Conservation (phyloP, 37 sponge, comb jelly and placozoan species). For the Bolinopsis microptera region DNA sequence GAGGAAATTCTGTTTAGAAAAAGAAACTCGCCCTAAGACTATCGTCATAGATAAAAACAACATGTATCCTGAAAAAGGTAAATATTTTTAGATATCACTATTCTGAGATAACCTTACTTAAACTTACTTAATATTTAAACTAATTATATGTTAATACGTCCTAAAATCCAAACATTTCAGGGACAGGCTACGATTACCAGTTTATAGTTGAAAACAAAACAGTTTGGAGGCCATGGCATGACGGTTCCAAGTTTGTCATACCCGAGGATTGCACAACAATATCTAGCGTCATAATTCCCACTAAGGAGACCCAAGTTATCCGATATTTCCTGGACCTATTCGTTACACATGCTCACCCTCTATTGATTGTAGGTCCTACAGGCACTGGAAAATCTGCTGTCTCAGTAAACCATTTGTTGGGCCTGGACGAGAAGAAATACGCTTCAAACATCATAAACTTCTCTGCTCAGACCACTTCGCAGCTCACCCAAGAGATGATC, state of each 20-base stretch:
- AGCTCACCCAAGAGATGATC: conserved; percentile 66
- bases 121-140: background rate
- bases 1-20: conserved; percentile 6
- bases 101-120: background rate
- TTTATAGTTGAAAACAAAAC: background rate
- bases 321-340: conserved; percentile 61
- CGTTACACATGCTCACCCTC: conserved; percentile 1
- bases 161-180: too few relatives aligned
- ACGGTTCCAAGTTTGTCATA: conserved; percentile 34
- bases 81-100: background rate
- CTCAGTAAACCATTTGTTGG: background rate
- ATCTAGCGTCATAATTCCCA: conserved; percentile 50
- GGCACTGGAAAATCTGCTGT: conserved; percentile 66
- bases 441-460: conserved; percentile 64
- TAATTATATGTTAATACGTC: too few relatives aligned
- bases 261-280: background rate
- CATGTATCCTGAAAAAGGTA: conserved; percentile 46
- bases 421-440: background rate
- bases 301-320: conserved; percentile 22
- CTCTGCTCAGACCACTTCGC: conserved; percentile 54
- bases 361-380: conserved; percentile 64
- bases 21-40: background rate
- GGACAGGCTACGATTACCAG: conserved; percentile 38
- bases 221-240: conserved; percentile 43
- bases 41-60: background rate